Conservation (phyloP, 2,888 invertebrate species). For the Carabus problematicus region DNA sequence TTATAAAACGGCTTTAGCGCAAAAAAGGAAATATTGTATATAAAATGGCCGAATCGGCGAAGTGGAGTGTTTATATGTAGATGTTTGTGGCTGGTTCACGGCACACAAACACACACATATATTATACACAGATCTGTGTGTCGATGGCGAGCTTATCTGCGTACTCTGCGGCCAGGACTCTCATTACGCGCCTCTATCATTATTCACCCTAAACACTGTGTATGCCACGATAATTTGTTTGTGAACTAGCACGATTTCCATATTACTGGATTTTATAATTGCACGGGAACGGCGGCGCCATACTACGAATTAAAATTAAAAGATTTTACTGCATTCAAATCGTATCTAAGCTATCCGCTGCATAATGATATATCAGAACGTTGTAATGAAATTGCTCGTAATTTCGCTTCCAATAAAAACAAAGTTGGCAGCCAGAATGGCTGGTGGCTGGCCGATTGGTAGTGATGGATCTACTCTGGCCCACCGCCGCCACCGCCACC, state of each 20-base stretch:
- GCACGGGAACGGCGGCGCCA: slow-evolving; percentile 32
- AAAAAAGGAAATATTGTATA: slow-evolving; percentile 32
- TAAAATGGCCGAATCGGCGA: slow-evolving; percentile 31
- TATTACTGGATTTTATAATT: slow-evolving; percentile 42
- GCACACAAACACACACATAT: too few relatives aligned
- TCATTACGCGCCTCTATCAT: slow-evolving; percentile 38
- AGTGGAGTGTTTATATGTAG: slow-evolving; percentile 24
- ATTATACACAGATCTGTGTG: too few relatives aligned
- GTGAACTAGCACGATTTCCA: slow-evolving; percentile 41
- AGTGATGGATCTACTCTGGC: background rate
- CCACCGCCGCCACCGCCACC: too few relatives aligned
- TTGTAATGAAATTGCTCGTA: slow-evolving; percentile 37
- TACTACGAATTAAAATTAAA: slow-evolving; percentile 41
- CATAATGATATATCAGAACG: slow-evolving; percentile 29
- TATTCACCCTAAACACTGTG: slow-evolving; percentile 37
- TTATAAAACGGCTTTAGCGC: slow-evolving; percentile 29
- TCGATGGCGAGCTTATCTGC: slow-evolving; percentile 30
- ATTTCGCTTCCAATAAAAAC: slow-evolving; percentile 39
- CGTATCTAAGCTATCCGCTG: slow-evolving; percentile 24
- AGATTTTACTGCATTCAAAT: slow-evolving; percentile 35
- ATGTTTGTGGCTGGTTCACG: slow-evolving; percentile 7
- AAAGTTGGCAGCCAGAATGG: slow-evolving; percentile 18
- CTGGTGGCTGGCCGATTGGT: background rate
- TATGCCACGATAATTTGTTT: slow-evolving; percentile 39
- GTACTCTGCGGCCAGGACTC: slow-evolving; percentile 8